phyloP scores from a whole-genome alignment of 2,888 invertebrate species.

The Dynastes grantii region DNA sequence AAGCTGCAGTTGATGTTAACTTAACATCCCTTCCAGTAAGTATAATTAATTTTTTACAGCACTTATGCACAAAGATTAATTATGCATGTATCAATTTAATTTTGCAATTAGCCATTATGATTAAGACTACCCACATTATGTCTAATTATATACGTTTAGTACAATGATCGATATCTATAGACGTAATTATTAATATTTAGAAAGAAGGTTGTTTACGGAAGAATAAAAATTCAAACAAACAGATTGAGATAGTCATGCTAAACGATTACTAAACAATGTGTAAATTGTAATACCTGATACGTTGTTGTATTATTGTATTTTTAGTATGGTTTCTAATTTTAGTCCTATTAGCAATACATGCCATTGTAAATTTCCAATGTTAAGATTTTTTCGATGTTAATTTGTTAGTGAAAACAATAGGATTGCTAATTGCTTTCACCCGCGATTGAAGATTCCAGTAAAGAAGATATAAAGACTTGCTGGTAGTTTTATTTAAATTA shows the following conservation, averaged over 20 bases:
- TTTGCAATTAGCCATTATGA: too few species aligned
- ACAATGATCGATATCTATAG: too few species aligned
- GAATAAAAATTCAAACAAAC: background rate
- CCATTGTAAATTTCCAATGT: background rate
- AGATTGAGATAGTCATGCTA: background rate
- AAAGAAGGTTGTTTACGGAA: background rate
- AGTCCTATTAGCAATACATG: background rate
- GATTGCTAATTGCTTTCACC: background rate
- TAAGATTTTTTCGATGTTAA: background rate
- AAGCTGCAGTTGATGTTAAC: too few species aligned
- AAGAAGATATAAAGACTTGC: too few species aligned
- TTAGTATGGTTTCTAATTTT: constrained; percentile 1
- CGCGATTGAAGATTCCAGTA: background rate
- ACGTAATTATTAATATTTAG: too few species aligned
- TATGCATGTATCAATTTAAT: too few species aligned
- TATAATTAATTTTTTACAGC: too few species aligned
- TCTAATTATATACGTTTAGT: too few species aligned
- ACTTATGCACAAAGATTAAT: too few species aligned
- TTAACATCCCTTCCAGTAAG: too few species aligned
- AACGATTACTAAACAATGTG: constrained; percentile 8
- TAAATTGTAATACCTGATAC: background rate
- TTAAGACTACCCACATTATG: too few species aligned
- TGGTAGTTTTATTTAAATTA: too few species aligned
- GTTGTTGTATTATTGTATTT: background rate
- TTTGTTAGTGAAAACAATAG: background rate